phyloP scores from a whole-genome alignment of 1,140 invertebrate species.

The Lepidostoma basale region DNA sequence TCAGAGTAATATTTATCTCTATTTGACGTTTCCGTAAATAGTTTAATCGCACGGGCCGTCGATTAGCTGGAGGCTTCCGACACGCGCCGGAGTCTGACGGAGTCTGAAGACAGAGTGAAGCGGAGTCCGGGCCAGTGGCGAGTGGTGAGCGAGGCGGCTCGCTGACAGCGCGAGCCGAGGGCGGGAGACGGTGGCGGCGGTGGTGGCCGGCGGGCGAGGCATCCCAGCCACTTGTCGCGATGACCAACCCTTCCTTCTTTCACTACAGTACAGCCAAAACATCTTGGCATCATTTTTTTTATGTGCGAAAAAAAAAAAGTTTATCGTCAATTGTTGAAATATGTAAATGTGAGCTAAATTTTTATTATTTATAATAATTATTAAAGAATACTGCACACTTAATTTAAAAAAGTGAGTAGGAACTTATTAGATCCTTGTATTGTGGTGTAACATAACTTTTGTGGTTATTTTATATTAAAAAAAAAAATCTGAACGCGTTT shows the following conservation, averaged over 20 bases:
- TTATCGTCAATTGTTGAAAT: neutral
- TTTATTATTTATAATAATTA: neutral
- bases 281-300: neutral
- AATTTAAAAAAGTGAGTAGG: too few species aligned
- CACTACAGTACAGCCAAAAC: conserved; percentile 3
- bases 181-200: neutral
- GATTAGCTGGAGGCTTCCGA: neutral
- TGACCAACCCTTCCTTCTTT: conserved; percentile 36
- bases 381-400: too few species aligned
- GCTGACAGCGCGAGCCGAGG: neutral
- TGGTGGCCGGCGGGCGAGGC: conserved; percentile 14
- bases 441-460: too few species aligned
- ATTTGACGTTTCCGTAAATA: neutral
- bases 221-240: conserved; percentile 6
- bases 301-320: neutral
- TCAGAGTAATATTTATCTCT: too few species aligned
- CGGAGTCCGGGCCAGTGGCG: neutral
- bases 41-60: neutral
- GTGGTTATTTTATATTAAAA: too few species aligned
- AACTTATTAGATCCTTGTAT: too few species aligned
- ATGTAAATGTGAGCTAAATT: neutral
- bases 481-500: too few species aligned
- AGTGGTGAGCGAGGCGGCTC: neutral
- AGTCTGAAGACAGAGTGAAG: neutral
- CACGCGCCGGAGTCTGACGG: neutral